These are phyloP conservation scores for Trialeurodes vaporariorum DNA, from an alignment of 1,140 invertebrate genomes.

Conservation along the genomic window DNA sequence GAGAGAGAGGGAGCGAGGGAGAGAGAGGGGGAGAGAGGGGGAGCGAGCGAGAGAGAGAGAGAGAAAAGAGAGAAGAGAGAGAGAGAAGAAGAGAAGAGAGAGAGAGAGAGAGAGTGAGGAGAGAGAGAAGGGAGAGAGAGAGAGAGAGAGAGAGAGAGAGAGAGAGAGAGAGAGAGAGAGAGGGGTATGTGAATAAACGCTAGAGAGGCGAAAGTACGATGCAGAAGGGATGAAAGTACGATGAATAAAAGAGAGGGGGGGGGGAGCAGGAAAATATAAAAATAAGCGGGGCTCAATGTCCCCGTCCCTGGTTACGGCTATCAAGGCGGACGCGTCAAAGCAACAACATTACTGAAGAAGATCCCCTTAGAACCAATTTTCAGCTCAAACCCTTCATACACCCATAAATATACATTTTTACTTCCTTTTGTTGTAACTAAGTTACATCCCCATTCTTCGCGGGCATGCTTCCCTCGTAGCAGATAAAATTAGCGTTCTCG, in stretches of 20 bases:
- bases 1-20: not conserved
- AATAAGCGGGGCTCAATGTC: no score
- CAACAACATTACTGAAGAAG: no score
- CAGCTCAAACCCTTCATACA: no score
- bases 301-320: no score
- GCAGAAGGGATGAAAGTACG: conserved; percentile 4
- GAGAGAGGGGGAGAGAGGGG: conserved; percentile 6
- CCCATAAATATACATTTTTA: no score
- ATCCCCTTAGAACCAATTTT: no score
- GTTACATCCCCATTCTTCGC: no score
- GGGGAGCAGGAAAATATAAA: not conserved
- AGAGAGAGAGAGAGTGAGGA: conserved; percentile 2
- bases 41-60: conserved; percentile 3
- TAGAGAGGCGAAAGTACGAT: not conserved
- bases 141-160: conserved; percentile 4
- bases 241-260: conserved; percentile 7
- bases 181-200: not conserved
- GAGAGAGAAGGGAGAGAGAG: not conserved
- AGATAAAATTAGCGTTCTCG: no score
- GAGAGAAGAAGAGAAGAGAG: not conserved
- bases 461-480: no score
- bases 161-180: not conserved
- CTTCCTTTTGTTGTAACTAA: no score
- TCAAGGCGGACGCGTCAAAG: no score
- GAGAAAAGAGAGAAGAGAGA: conserved; percentile 9